Base-by-base conservation (phyloP, 2,888 invertebrate genomes). In the Odontothrips loti region DNA sequence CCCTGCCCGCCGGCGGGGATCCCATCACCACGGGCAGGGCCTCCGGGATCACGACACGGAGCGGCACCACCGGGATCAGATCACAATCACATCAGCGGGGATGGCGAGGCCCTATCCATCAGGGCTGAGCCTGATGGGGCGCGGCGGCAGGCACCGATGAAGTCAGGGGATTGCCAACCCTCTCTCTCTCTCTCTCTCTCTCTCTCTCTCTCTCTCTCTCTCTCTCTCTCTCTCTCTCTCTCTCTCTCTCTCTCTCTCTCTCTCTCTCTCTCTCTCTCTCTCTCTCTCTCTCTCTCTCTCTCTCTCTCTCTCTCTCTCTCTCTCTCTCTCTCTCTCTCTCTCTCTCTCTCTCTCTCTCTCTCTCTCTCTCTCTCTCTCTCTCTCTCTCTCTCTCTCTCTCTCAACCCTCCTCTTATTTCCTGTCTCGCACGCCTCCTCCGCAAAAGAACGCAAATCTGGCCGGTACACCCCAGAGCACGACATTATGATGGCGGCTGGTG, bases 171-270 rank as follows among this genome's bases (percentile, higher is more conserved):
- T 43, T 17, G 58, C 17, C 15, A 20, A 20, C 20, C 58, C 17
- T 58, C 12, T 15, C 0, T 15, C 20, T 17, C 15, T 0, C 17
- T 15, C 58, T 58, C 58, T 1, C 17, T 1, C 58, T 15, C 58
- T 58, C 51, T 51, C 51, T 51, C 51, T 51, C 51, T 51, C 51
- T 51, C 51, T 51, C 51, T 51, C 51, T 51, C 51, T 51, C 51
- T 51, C 51, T 51, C 51, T 51, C 51, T 51, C 51, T 51, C 51
- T 51, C 51, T 51, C 51, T 51, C 51, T 51, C 51, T 51, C 51
- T 51, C 51, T 51, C 51, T 51, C 51, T 51, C 51, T 51, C 51
- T 51, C 51, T 51, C 51, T 51, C 51, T 51, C 51, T 51, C 51
- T 51, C 51, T 51, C 51, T 51, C 51, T 51, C 51, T 51, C 51